Evolutionary conservation across 2,888 invertebrate genomes (phyloP).

Genomic region (Cantharis flavilabris): DNA sequence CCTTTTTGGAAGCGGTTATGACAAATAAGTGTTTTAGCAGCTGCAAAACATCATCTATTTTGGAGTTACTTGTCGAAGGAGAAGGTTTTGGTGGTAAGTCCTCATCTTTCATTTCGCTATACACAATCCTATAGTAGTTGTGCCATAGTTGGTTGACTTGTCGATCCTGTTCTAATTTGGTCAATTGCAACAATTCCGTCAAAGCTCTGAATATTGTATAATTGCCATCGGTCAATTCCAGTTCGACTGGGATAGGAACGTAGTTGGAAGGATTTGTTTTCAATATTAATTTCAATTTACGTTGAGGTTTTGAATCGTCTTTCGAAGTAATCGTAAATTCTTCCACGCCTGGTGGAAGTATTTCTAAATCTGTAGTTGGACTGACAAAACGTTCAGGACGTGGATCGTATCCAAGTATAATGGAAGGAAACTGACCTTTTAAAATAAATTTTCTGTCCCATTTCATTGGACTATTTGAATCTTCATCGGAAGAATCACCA

Average conservation of each 20-base stretch:
- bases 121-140: slow-evolving; percentile 85
- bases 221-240: slow-evolving; percentile 80
- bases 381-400: slow-evolving; percentile 96
- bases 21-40: slow-evolving; percentile 72
- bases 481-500: slow-evolving; percentile 91
- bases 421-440: slow-evolving; percentile 93
- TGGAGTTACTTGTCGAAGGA: slow-evolving; percentile 63
- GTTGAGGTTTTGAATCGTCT: slow-evolving; percentile 59
- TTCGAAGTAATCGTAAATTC: slow-evolving; percentile 56
- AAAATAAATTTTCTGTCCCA: slow-evolving; percentile 99
- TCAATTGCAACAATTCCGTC: slow-evolving; percentile 79
- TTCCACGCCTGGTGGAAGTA: slow-evolving; percentile 75
- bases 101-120: slow-evolving; percentile 64
- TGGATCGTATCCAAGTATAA: slow-evolving; percentile 99
- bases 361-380: slow-evolving; percentile 90
- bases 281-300: slow-evolving; percentile 71
- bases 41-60: slow-evolving; percentile 82
- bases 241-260: slow-evolving; percentile 59
- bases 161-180: slow-evolving; percentile 67
- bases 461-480: slow-evolving; percentile 78
- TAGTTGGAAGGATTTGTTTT: slow-evolving; percentile 53
- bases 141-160: slow-evolving; percentile 72
- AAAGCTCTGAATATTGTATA: slow-evolving; percentile 95
- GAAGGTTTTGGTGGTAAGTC: slow-evolving; percentile 60
- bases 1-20: slow-evolving; percentile 55